Conservation (phyloP, 35 echinoderm and acorn worm species). For the Eucidaris tribuloides region DNA sequence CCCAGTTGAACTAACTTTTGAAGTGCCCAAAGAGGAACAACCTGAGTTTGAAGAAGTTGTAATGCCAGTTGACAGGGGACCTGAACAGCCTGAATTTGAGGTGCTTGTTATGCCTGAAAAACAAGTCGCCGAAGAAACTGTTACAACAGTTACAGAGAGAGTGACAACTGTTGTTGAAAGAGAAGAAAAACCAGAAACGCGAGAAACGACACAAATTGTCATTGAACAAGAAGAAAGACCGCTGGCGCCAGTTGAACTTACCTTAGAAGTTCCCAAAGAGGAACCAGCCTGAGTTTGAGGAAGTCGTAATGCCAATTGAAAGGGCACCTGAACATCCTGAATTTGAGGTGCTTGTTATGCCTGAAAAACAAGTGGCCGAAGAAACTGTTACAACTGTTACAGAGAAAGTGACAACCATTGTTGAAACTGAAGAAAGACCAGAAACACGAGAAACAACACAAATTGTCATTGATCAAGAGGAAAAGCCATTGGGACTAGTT, state of each 20-base stretch:
- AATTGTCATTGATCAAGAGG: not conserved
- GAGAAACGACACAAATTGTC: not conserved
- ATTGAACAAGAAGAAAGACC: constrained; percentile 34
- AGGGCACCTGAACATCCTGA: constrained; percentile 7
- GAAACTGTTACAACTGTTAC: no score
- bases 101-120: constrained; percentile 35
- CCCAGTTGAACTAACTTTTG: constrained; percentile 50
- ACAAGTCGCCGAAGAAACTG: constrained; percentile 7
- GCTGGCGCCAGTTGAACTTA: constrained; percentile 44
- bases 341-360: no score
- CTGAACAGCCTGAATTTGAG: constrained; percentile 64
- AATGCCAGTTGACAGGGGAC: constrained; percentile 12
- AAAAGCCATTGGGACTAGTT: not conserved
- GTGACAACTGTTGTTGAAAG: constrained; percentile 39
- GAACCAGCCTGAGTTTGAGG: no score
- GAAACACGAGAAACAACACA: not conserved
- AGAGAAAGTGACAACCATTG: no score
- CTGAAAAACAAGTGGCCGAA: not conserved
- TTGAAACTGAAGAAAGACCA: constrained; percentile 34
- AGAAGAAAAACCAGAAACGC: not conserved
- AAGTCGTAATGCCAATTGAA: no score
- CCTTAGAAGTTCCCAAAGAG: constrained; percentile 47
- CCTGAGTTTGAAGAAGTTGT: constrained; percentile 77
- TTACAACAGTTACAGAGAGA: constrained; percentile 15
- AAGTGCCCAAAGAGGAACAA: constrained; percentile 46